Evolutionary conservation across 2,113 vertebrate species (phyloP).

Genomic region (Ceuthmochares aereus): DNA sequence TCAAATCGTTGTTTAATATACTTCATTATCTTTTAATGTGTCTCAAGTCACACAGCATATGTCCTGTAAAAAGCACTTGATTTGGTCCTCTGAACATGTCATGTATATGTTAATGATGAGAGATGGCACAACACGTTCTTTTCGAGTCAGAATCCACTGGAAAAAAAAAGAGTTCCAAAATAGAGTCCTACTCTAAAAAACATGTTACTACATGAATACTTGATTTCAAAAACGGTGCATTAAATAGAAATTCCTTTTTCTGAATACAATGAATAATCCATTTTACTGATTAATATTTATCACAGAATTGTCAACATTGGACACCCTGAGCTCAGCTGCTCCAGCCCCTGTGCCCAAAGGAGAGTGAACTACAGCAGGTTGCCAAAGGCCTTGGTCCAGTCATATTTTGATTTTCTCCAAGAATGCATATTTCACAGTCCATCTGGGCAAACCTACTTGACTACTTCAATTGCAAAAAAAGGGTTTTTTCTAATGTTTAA

Average conservation of each 20-base stretch:
- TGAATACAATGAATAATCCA: not conserved
- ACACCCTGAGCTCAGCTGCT: not conserved
- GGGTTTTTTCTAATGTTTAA: not conserved
- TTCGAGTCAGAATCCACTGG: not conserved
- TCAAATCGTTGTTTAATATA: conserved; percentile 68
- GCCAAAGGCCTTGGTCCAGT: not conserved
- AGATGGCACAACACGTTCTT: conserved; percentile 16
- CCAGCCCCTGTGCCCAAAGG: not conserved
- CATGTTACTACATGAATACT: not conserved
- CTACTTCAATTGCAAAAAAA: not conserved
- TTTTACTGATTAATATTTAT: not conserved
- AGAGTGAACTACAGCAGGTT: not conserved
- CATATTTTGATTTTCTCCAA: not conserved
- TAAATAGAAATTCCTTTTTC: not conserved
- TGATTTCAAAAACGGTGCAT: not conserved
- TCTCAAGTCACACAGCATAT: conserved; percentile 46
- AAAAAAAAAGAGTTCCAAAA: not conserved
- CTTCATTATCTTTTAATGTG: conserved; percentile 54
- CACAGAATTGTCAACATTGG: not conserved
- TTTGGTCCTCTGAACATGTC: conserved; percentile 52
- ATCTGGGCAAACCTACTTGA: not conserved
- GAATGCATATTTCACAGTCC: not conserved
- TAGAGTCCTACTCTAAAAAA: not conserved
- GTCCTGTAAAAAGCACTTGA: conserved; percentile 30
- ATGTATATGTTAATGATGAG: conserved; percentile 55